Conservation (phyloP, 2,888 invertebrate genomes). For the Orthosia cruda region DNA sequence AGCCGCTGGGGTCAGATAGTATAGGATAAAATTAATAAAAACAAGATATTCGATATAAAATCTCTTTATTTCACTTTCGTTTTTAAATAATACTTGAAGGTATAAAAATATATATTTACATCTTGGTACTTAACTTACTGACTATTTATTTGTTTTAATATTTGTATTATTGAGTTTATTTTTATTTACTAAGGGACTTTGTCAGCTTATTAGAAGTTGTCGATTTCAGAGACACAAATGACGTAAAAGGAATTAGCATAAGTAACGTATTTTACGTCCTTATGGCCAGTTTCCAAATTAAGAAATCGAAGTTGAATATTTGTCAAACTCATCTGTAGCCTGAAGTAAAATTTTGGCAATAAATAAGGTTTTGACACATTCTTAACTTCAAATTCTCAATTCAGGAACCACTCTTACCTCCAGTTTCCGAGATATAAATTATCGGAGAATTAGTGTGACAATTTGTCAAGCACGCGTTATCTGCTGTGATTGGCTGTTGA, state of each 20-base stretch:
- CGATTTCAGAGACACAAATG: background rate
- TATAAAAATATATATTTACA: constrained; percentile 80
- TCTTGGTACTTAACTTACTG: constrained; percentile 65
- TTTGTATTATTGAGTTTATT: constrained; percentile 46
- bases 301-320: no score
- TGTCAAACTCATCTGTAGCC: no score
- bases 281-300: background rate
- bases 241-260: background rate
- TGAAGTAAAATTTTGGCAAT: no score
- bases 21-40: constrained; percentile 13
- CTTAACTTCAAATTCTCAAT: no score
- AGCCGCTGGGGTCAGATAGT: no score
- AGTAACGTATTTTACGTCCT: background rate
- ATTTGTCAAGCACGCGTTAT: no score
- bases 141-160: constrained; percentile 64
- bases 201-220: background rate
- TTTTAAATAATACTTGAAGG: constrained; percentile 83
- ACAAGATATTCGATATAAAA: constrained; percentile 62
- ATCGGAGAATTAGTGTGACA: no score
- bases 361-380: no score
- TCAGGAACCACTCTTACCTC: background rate
- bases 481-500: no score
- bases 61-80: constrained; percentile 74
- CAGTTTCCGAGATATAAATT: no score
- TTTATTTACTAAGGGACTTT: constrained; percentile 29